Conservation (phyloP, 2,113 vertebrate genomes). For the Numenius arquata region DNA sequence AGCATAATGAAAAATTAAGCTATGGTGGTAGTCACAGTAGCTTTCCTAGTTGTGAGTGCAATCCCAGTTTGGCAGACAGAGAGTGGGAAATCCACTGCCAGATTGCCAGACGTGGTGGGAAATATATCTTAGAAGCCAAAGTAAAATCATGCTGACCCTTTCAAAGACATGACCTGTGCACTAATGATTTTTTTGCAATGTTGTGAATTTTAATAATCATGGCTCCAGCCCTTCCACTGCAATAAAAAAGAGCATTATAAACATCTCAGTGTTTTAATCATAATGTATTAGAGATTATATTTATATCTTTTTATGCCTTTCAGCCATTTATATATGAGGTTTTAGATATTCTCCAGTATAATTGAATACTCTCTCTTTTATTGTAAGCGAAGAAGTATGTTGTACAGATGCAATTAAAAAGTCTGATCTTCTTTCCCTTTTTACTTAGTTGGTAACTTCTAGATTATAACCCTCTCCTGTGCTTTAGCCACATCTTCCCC, state of each 20-base stretch:
- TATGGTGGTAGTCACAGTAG: not conserved
- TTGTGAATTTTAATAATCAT: slow-evolving; percentile 25
- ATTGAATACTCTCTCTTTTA: not conserved
- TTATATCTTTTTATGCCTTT: not conserved
- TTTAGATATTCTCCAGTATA: not conserved
- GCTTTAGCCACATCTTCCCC: not conserved
- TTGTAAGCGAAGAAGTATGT: not conserved
- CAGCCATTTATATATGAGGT: not conserved
- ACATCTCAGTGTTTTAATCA: not conserved
- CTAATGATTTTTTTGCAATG: not conserved
- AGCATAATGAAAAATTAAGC: not conserved
- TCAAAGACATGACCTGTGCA: not conserved
- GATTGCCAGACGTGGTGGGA: not conserved
- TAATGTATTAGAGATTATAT: not conserved
- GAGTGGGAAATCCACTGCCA: not conserved
- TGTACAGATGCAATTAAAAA: not conserved
- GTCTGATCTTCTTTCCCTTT: not conserved
- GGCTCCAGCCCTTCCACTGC: not conserved
- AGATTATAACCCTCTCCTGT: not conserved
- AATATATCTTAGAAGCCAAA: not conserved
- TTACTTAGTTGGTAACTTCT: not conserved
- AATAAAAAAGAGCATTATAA: not conserved
- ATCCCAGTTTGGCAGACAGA: not conserved
- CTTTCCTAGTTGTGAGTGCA: not conserved
- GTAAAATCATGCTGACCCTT: not conserved